These are phyloP conservation scores for Hypocryptadius cinnamomeus DNA, from an alignment of 2,113 vertebrate species.

Conservation along the genomic window DNA sequence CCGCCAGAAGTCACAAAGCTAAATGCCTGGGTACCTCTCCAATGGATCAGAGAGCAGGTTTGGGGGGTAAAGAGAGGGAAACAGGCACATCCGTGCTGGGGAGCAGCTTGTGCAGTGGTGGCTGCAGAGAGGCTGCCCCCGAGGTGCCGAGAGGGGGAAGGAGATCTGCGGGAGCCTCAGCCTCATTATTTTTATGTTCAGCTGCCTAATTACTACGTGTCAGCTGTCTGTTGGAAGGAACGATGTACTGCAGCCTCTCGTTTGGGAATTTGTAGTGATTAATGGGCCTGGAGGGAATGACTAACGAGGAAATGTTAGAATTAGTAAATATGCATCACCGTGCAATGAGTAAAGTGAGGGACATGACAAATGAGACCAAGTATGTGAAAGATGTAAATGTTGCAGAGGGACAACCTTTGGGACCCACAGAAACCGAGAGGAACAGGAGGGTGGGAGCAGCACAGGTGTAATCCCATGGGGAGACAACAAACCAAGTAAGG, in stretches of 20 bases:
- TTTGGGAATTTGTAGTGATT: constrained; percentile 59
- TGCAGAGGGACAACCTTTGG: background rate
- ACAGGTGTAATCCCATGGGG: background rate
- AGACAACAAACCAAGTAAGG: background rate
- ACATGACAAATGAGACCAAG: constrained; percentile 29
- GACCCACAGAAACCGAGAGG: background rate
- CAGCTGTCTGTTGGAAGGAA: constrained; percentile 63
- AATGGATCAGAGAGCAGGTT: background rate
- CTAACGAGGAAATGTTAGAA: constrained; percentile 60
- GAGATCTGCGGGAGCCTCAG: constrained; percentile 48
- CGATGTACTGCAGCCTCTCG: constrained; percentile 29
- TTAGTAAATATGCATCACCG: constrained; percentile 53
- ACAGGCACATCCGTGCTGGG: background rate
- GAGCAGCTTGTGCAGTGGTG: background rate
- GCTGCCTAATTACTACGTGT: constrained; percentile 62
- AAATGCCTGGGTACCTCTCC: background rate
- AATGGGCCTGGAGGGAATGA: constrained; percentile 61
- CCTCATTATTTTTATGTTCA: constrained; percentile 64
- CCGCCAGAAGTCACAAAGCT: background rate
- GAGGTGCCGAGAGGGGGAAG: constrained; percentile 31
- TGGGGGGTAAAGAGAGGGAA: background rate
- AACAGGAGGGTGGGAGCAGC: background rate
- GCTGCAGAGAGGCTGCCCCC: constrained; percentile 10
- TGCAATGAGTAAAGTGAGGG: background rate
- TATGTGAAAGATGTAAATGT: background rate